Evolutionary conservation across 1,140 invertebrate genomes (phyloP), one percentile per base, ranked within the genome.

Genomic region (Amyelois transitella): DNA sequence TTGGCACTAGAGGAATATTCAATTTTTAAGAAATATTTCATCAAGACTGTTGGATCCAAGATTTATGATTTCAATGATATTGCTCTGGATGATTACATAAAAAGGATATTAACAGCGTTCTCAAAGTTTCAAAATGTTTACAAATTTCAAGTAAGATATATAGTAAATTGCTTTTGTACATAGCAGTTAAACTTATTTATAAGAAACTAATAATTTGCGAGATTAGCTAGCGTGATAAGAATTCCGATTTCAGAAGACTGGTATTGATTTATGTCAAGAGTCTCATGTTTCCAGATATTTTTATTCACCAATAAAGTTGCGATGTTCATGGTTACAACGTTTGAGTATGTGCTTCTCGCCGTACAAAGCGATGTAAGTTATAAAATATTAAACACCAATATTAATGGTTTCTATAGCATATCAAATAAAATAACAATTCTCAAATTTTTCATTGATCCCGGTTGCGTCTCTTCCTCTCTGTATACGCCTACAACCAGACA

Each of bases 281-380:
- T n/a, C 17, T 14, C 8, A 3, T 14, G n/a, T 24, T 69, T 65
- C 1, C 62, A 76, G 73, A 50, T 78, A 6, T 64, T 74, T 21
- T 10, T 74, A 44, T 75, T 72, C 25, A 69, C 61, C 53, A 57
- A 52, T 14, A 70, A 74, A 50, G 65, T 67, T 47, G 63, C 74
- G 21, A n/a, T 53, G 0, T 57, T 48, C 10, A 45, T 56, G 10
- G 18, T 81, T 6, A 28, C 72, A 18, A 48, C 58, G 43, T 69
- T 77, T 24, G 69, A 76, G 60, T 68, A 63, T 51, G 17, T 56
- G 12, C 20, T 81, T 4, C 22, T 59, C 45, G 53, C 51, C 17
- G 22, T 75, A 19, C 70, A 80, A 64, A 61, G 54, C 12, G 69
- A 66, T 60, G 77, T 80, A 71, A 70, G 68, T 62, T 28, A 32